Base-by-base conservation (phyloP, 2,113 vertebrate species). In the Tachysurus fulvidraco region DNA sequence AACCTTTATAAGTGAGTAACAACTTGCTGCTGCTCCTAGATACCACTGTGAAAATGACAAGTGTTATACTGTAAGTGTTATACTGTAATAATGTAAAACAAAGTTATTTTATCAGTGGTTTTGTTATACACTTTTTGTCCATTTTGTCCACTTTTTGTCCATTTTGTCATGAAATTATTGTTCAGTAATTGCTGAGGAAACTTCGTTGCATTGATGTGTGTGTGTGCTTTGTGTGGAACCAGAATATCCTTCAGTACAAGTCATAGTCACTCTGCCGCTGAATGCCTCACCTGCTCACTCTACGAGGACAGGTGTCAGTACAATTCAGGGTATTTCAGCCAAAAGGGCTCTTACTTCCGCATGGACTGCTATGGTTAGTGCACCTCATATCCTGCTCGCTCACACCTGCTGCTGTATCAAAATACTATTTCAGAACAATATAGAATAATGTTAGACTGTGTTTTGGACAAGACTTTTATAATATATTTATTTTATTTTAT, bases 1-100 rank as follows among this genome's bases (percentile, higher is more conserved):
- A 95, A 99, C 85, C 94, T 99, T 87, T 98, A 99, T 94, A 98
- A 96, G 98, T 99, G 96, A 96, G 96, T 85, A 83, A 36, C 50
- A 30, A 65, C 62, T 80, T 54, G 10, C 55, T 16, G 9, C 17
- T 76, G 21, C 54, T 59, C 16, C 21, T 57, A 54, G 0, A 67
- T 54, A 21, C n/a, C 44, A 52, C 41, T 36, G 46, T 21, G 14
- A 82, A 23, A 28, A 62, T n/a, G 62, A 17, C 55, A 80, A 54
- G 54, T 50, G 25, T 67, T 83, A 44, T 62, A 28, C 3, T n/a
- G 59, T 64, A 82, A 67, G n/a, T n/a, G n/a, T n/a, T n/a, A n/a
- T 59, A 36, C 11, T 28, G 12, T 82, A 65, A 67, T 59, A 21
- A n/a, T n/a, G 7, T 74, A 74, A 50, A 23, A 11, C 44, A 54